Conservation (phyloP, 2,888 invertebrate species). For the Tenthredo notha region DNA sequence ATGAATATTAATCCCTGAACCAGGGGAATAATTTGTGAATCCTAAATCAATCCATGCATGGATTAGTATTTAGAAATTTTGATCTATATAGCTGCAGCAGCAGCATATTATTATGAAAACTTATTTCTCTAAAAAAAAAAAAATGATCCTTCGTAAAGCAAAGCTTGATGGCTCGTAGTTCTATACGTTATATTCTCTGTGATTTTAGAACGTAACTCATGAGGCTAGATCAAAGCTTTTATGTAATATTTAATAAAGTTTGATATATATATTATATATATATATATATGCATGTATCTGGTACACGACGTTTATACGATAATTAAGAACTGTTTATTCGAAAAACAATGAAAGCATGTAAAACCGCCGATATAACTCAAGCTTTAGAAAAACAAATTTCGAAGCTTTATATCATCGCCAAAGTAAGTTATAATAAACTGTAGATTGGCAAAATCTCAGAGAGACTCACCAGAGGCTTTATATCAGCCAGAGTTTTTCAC, state of each 20-base stretch:
- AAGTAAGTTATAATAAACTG: slow-evolving; percentile 31
- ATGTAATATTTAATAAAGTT: neutral
- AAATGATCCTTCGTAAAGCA: neutral
- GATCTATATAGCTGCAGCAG: neutral
- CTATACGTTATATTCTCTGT: neutral
- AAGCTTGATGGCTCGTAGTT: neutral
- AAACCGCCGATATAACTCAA: neutral
- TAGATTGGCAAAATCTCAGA: neutral
- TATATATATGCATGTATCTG: neutral
- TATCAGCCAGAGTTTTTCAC: neutral
- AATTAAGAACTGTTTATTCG: neutral
- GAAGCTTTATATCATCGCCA: neutral
- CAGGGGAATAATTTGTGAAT: no score
- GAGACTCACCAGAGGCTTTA: neutral
- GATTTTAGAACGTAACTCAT: neutral
- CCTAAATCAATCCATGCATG: no score
- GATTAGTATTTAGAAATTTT: neutral
- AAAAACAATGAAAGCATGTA: neutral
- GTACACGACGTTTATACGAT: neutral
- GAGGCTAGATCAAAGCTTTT: neutral
- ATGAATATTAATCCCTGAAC: no score
- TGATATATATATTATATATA: neutral
- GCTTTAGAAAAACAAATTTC: slow-evolving; percentile 1
- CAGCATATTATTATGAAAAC: neutral
- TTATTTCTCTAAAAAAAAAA: neutral